Evolutionary conservation across 1,140 invertebrate genomes (phyloP).

Genomic region (Tigriopus japonicus): DNA sequence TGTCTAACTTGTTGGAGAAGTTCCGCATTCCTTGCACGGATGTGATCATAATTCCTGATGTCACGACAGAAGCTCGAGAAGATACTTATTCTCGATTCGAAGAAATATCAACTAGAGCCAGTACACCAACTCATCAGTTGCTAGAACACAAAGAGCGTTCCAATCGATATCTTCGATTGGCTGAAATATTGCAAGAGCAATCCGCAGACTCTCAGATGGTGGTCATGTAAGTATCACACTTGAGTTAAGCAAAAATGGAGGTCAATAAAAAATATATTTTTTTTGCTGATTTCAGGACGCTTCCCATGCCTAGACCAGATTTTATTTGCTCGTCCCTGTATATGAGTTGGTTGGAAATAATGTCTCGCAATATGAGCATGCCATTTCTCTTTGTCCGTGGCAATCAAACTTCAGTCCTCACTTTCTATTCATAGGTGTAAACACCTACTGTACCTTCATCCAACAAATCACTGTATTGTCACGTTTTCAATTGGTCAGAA

Average conservation of each 20-base stretch:
- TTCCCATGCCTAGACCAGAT: conserved; percentile 78
- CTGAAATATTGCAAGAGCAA: conserved; percentile 66
- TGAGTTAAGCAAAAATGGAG: no score
- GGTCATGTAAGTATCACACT: conserved; percentile 61
- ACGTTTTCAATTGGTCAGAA: no score
- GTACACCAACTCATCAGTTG: conserved; percentile 37
- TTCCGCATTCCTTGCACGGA: conserved; percentile 92
- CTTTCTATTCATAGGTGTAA: conserved; percentile 85
- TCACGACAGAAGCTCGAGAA: conserved; percentile 34
- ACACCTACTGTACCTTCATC: no score
- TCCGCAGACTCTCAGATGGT: conserved; percentile 65
- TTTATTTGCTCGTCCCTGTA: conserved; percentile 72
- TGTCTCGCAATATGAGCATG: conserved; percentile 60
- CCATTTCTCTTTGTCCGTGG: conserved; percentile 78
- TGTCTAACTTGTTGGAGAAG: conserved; percentile 87
- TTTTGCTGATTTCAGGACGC: conserved; percentile 45
- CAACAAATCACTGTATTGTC: no score
- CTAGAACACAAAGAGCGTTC: conserved; percentile 70
- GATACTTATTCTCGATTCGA: conserved; percentile 40
- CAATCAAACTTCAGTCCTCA: conserved; percentile 81
- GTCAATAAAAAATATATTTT: no score
- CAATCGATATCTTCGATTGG: conserved; percentile 67
- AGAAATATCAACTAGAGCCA: conserved; percentile 47
- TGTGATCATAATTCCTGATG: conserved; percentile 63
- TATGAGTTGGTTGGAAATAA: conserved; percentile 81